Evolutionary conservation across 2,888 invertebrate genomes (phyloP).

Genomic region (Acronicta alni): DNA sequence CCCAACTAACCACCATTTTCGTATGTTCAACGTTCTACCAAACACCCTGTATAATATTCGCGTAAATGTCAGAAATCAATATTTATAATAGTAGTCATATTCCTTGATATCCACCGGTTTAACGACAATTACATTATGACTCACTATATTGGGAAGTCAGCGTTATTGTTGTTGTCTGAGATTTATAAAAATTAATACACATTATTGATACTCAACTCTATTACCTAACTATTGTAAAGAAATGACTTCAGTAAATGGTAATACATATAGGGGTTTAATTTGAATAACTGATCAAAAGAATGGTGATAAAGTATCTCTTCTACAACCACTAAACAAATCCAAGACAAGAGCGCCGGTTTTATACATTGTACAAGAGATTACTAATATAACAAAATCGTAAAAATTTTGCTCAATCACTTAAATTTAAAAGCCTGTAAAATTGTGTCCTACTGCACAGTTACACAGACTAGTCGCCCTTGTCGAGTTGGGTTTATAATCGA

Average conservation of each 20-base stretch:
- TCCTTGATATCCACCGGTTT: conserved; percentile 8
- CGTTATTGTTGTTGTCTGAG: conserved; percentile 12
- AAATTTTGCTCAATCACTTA: conserved; percentile 10
- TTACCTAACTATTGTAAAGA: neutral
- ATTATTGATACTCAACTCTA: conserved; percentile 17
- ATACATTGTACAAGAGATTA: neutral
- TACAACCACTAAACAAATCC: neutral
- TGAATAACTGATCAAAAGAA: conserved; percentile 8
- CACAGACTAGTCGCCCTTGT: conserved; percentile 20
- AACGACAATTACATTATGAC: conserved; percentile 11
- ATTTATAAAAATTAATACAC: conserved; percentile 8
- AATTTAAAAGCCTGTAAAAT: conserved; percentile 9
- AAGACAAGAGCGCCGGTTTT: neutral
- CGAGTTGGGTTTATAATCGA: conserved; percentile 22
- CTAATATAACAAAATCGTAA: neutral
- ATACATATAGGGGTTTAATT: conserved; percentile 1
- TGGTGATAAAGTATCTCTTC: neutral
- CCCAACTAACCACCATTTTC: no score
- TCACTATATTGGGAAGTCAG: conserved; percentile 19
- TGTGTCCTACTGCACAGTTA: neutral
- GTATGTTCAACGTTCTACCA: no score
- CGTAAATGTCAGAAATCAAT: no score
- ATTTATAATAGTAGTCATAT: conserved; percentile 17
- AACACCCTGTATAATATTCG: no score
- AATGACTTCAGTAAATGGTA: neutral